A percentile compares a stretch with the other conserved stretches of the same genome.
phyloP scores from a whole-genome alignment of 2,113 vertebrate species.

The Varanus salvator region DNA sequence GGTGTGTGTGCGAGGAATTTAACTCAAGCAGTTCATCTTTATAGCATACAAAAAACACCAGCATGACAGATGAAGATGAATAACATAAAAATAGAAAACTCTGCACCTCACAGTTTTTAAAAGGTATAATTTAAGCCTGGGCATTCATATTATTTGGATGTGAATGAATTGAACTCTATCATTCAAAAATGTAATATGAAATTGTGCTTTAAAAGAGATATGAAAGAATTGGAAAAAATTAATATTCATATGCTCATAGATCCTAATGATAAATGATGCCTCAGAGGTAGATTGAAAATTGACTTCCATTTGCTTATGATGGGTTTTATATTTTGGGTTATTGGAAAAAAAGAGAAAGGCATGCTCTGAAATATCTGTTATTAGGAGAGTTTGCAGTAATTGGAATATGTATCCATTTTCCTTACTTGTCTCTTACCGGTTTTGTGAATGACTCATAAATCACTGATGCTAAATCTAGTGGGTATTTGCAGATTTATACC shows the following conservation, averaged over 20 bases:
- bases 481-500: slow-evolving; percentile 21
- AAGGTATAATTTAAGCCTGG: slow-evolving; percentile 57
- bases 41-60: slow-evolving; percentile 26
- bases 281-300: slow-evolving; percentile 51
- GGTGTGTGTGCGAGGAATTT: not conserved
- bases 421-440: slow-evolving; percentile 46
- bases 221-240: slow-evolving; percentile 45
- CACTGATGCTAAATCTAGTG: slow-evolving; percentile 32
- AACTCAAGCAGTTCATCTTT: slow-evolving; percentile 14
- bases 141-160: slow-evolving; percentile 55
- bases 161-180: slow-evolving; percentile 52
- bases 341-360: slow-evolving; percentile 55
- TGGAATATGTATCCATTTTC: slow-evolving; percentile 57
- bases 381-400: slow-evolving; percentile 57
- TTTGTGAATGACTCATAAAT: slow-evolving; percentile 54
- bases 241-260: slow-evolving; percentile 39
- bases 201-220: slow-evolving; percentile 53
- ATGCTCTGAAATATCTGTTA: slow-evolving; percentile 66
- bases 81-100: slow-evolving; percentile 45
- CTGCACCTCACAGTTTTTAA: slow-evolving; percentile 41
- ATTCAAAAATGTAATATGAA: slow-evolving; percentile 62
- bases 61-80: slow-evolving; percentile 57
- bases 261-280: slow-evolving; percentile 36
- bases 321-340: slow-evolving; percentile 55
- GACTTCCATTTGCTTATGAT: slow-evolving; percentile 44